Evolutionary conservation across 1,140 invertebrate species (phyloP), one percentile per base, ranked within the genome.

Genomic region (Octopus bimaculoides): DNA sequence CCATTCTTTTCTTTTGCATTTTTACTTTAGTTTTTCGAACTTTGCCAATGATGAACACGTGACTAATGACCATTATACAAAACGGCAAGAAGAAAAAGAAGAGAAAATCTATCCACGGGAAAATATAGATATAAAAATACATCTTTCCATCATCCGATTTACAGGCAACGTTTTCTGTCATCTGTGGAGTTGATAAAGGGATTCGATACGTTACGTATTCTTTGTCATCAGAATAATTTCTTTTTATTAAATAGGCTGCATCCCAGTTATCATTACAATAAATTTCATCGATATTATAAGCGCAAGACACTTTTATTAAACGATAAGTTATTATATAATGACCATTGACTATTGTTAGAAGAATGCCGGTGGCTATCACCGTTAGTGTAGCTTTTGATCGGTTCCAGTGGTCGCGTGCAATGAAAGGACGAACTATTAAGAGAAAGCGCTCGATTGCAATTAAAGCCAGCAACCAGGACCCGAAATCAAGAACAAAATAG

Each of bases 71-170:
- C 84, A 89, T 89, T 41, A 87, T 80, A 26, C 82, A 41, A 79
- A 89, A 89, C 4, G 88, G 88, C 3, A 89, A 71, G 12, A 88
- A 77, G 61, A 85, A 86, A 55, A 86, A 87, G 17, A 86, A 75
- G 75, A 83, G 82, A 17, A 88, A 83, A 75, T 89, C 88, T 7
- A 89, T 83, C 88, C 88, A 89, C 3, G 87, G 87, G 84, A 86
- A 88, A 20, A 86, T 77, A 17, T 80, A 80, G 54, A 77, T 69
- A 5, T 83, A 26, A 55, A 87, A 87, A 12, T 82, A 10, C 17
- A 75, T 75, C 14, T 52, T 61, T 5, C 26, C 55, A 5, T 54
- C 77, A 61, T 76, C 71, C 7, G 75, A n/a, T 71, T 14, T 6
- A 6, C 17, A 14, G 26, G 26, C 66, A 20, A 6, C 17, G 9